phyloP scores from a whole-genome alignment of 1,140 invertebrate genomes.

The Camponotus floridanus region DNA sequence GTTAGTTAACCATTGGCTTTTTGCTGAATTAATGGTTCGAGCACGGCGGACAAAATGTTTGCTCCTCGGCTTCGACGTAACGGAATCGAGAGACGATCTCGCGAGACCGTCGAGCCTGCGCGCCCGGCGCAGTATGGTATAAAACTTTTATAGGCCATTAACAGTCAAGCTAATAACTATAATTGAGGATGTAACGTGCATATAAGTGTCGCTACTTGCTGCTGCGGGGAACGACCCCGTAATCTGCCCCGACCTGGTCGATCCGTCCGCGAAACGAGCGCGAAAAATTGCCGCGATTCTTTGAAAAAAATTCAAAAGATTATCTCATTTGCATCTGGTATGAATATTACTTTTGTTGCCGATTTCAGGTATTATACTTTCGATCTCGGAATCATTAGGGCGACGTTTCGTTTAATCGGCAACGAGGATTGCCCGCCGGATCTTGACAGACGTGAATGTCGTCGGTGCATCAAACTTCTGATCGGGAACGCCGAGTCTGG shows the following conservation, averaged over 20 bases:
- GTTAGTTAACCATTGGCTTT: slow-evolving; percentile 39
- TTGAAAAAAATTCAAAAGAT: background rate
- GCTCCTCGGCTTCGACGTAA: slow-evolving; percentile 12
- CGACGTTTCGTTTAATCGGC: slow-evolving; percentile 9
- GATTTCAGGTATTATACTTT: slow-evolving; percentile 2
- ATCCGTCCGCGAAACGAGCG: background rate
- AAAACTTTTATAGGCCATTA: slow-evolving; percentile 69
- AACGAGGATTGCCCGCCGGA: background rate
- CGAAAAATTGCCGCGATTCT: slow-evolving; percentile 6
- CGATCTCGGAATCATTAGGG: slow-evolving; percentile 43
- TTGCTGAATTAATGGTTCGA: slow-evolving; percentile 42
- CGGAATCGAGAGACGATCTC: slow-evolving; percentile 21
- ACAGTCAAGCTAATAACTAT: slow-evolving; percentile 63
- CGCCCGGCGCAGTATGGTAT: slow-evolving; percentile 14
- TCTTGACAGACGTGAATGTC: background rate
- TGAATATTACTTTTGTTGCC: background rate
- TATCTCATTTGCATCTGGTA: background rate
- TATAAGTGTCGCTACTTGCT: slow-evolving; percentile 69
- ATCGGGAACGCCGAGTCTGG: slow-evolving; percentile 44
- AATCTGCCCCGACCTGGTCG: background rate
- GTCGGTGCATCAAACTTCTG: slow-evolving; percentile 24
- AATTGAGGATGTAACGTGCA: slow-evolving; percentile 70
- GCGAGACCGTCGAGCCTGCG: background rate
- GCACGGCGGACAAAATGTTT: slow-evolving; percentile 14
- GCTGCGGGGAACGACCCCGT: slow-evolving; percentile 7